Conservation (phyloP, 1,140 invertebrate species). For the Formica exsecta region DNA sequence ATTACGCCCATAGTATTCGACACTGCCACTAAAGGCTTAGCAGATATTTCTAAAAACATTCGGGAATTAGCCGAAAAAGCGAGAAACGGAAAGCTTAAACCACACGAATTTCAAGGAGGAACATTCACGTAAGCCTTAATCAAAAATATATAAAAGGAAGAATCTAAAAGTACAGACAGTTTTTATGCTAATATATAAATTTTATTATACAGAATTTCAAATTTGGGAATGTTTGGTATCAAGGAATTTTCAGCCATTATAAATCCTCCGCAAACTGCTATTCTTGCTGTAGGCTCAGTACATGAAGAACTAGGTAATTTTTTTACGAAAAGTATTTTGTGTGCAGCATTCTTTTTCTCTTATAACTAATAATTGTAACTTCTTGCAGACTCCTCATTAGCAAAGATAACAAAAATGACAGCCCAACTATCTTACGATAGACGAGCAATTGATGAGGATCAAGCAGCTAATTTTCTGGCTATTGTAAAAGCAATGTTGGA, state of each 20-base stretch:
- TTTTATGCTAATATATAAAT: not conserved
- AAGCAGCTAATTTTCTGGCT: conserved; percentile 89
- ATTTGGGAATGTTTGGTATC: conserved; percentile 99
- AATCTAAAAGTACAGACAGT: no score
- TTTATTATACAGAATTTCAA: conserved; percentile 92
- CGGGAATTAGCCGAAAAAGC: conserved; percentile 96
- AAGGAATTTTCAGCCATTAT: conserved; percentile 94
- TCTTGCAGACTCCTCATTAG: conserved; percentile 77
- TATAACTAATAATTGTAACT: not conserved
- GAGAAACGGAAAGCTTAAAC: conserved; percentile 96
- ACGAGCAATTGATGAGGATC: conserved; percentile 89
- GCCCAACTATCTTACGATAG: conserved; percentile 90
- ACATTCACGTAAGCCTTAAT: conserved; percentile 85
- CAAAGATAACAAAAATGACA: conserved; percentile 84
- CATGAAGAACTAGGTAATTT: conserved; percentile 80
- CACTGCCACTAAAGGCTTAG: conserved; percentile 95
- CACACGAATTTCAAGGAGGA: conserved; percentile 98
- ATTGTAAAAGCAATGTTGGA: conserved; percentile 88
- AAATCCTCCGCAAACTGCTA: conserved; percentile 85
- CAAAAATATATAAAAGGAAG: not conserved
- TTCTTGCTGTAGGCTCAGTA: conserved; percentile 92
- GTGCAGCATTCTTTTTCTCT: not conserved
- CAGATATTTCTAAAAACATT: conserved; percentile 94
- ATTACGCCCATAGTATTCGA: conserved; percentile 99
- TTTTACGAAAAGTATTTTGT: conserved; percentile 12